phyloP scores from a whole-genome alignment of 2,888 invertebrate species.

The Tetranychus piercei region DNA sequence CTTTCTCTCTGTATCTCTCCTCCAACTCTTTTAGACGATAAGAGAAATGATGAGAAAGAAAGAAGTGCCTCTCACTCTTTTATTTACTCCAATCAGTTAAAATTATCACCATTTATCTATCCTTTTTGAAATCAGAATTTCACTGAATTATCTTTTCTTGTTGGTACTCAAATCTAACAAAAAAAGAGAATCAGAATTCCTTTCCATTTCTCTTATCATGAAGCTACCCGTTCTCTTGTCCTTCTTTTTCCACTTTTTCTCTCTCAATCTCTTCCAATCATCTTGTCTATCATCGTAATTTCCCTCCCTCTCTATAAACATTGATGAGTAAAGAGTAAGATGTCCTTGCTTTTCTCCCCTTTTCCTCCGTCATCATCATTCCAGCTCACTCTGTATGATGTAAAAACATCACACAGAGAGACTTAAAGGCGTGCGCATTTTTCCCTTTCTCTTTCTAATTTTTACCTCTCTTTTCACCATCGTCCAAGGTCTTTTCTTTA shows the following conservation, averaged over 20 bases:
- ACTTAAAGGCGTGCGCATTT: no score
- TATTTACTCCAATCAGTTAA: neutral
- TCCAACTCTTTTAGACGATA: neutral
- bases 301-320: constrained; percentile 3
- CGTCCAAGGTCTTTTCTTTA: neutral
- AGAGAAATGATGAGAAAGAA: neutral
- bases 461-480: neutral
- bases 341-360: neutral
- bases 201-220: neutral
- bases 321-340: neutral
- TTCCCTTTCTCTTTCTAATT: neutral
- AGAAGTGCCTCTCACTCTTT: neutral
- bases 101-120: neutral
- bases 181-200: neutral
- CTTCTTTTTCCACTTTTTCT: neutral
- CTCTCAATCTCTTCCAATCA: neutral
- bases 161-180: neutral
- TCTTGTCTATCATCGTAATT: neutral
- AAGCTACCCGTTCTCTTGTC: neutral
- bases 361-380: neutral
- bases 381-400: neutral
- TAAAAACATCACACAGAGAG: no score
- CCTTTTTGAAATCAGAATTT: neutral
- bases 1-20: neutral
- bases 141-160: neutral